phyloP scores from a whole-genome alignment of 2,113 vertebrate genomes.

The Seriola dumerili region DNA sequence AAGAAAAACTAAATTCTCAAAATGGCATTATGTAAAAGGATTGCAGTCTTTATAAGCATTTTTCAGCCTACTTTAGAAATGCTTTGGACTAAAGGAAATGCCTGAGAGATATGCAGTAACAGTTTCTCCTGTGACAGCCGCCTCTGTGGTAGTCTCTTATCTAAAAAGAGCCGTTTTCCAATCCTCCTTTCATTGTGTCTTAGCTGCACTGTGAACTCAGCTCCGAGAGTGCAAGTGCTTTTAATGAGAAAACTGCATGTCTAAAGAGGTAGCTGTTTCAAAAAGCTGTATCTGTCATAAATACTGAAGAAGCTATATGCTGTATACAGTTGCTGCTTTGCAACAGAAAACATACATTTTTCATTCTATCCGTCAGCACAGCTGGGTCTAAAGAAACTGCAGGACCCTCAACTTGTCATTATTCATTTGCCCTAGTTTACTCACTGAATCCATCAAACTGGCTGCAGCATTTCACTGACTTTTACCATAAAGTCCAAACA shows the following conservation, averaged over 20 bases:
- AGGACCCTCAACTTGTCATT: background rate
- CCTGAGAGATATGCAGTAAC: constrained; percentile 22
- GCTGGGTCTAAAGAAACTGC: constrained; percentile 4
- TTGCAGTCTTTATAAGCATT: constrained; percentile 43
- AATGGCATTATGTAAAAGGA: constrained; percentile 63
- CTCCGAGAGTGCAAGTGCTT: constrained; percentile 6
- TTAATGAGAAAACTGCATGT: constrained; percentile 36
- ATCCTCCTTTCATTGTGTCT: constrained; percentile 17
- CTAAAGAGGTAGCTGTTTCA: constrained; percentile 13
- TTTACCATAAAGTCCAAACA: constrained; percentile 10
- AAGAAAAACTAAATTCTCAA: constrained; percentile 51
- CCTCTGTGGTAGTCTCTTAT: constrained; percentile 41
- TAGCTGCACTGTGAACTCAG: constrained; percentile 23
- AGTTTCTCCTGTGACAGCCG: constrained; percentile 33
- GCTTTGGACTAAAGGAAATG: constrained; percentile 43
- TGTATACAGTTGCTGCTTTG: constrained; percentile 11
- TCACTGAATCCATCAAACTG: background rate
- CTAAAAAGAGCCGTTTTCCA: constrained; percentile 13
- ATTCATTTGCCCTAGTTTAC: constrained; percentile 7
- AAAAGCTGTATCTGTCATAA: constrained; percentile 27
- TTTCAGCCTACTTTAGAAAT: constrained; percentile 43
- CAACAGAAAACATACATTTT: constrained; percentile 31
- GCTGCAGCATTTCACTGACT: constrained; percentile 1
- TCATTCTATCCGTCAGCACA: constrained; percentile 30
- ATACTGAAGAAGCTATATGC: constrained; percentile 32